Evolutionary conservation across 2,888 invertebrate species (phyloP).

Genomic region (Ennomos erosarius): DNA sequence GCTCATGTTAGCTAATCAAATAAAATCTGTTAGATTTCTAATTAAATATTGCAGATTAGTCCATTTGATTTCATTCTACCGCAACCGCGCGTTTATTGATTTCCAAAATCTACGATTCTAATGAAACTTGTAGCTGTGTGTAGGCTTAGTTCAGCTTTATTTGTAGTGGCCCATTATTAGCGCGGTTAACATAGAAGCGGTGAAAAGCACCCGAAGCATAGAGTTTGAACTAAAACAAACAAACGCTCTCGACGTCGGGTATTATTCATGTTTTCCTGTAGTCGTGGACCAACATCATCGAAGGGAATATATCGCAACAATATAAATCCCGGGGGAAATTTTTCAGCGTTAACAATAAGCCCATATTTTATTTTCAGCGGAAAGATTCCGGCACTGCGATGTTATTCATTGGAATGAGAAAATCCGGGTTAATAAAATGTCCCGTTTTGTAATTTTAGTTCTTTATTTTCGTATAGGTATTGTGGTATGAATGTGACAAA

Average conservation of each 20-base stretch:
- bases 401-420: conserved; percentile 44
- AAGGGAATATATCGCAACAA: conserved; percentile 52
- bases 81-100: conserved; percentile 11
- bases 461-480: conserved; percentile 31
- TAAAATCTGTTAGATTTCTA: conserved; percentile 1
- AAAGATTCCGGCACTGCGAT: conserved; percentile 48
- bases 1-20: conserved; percentile 11
- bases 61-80: conserved; percentile 14
- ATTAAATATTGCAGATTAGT: conserved; percentile 13
- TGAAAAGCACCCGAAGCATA: conserved; percentile 16
- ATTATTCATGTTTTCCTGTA: conserved; percentile 44
- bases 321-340: conserved; percentile 55
- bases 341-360: conserved; percentile 58
- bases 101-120: conserved; percentile 12
- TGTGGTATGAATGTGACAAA: conserved; percentile 23
- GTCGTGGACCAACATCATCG: conserved; percentile 48
- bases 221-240: conserved; percentile 33
- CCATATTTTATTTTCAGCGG: conserved; percentile 52
- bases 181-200: conserved; percentile 22
- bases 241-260: conserved; percentile 33
- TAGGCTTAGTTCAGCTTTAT: conserved; percentile 16
- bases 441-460: conserved; percentile 31
- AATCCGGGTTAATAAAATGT: conserved; percentile 43
- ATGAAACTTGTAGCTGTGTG: conserved; percentile 10
- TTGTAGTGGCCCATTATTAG: conserved; percentile 33